These are phyloP conservation scores for Phortica variegata DNA, from an alignment of 1,140 invertebrate genomes.

Conservation along the genomic window DNA sequence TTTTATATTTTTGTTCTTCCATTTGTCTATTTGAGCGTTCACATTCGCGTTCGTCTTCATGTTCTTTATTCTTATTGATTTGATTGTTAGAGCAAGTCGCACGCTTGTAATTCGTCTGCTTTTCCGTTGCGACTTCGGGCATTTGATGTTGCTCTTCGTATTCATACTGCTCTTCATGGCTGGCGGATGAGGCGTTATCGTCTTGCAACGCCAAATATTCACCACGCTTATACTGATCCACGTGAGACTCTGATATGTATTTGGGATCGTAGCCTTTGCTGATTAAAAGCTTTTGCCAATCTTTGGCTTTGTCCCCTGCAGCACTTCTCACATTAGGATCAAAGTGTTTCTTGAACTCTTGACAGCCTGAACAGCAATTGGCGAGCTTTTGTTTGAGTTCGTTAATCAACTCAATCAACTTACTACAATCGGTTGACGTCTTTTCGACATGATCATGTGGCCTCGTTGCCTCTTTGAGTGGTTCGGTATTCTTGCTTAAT, in stretches of 20 bases:
- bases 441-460: slow-evolving; percentile 1
- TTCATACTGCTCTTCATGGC: too few species aligned
- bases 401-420: neutral
- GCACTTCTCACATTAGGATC: neutral
- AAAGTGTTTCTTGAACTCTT: neutral
- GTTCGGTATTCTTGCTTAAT: neutral
- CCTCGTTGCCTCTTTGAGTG: neutral
- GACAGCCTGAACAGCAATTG: neutral
- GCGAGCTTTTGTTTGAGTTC: slow-evolving; percentile 5
- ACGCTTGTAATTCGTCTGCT: too few species aligned
- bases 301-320: slow-evolving; percentile 2
- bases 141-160: too few species aligned
- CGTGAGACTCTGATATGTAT: slow-evolving; percentile 22
- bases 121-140: too few species aligned
- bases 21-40: too few species aligned
- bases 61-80: too few species aligned
- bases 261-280: slow-evolving; percentile 41
- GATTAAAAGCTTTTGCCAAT: slow-evolving; percentile 31
- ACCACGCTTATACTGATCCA: slow-evolving; percentile 17
- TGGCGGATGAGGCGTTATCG: too few species aligned
- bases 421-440: neutral
- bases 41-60: too few species aligned
- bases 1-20: too few species aligned
- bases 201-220: slow-evolving; percentile 13
- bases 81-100: too few species aligned